These are phyloP conservation scores for Rhinichthys osculus DNA, from an alignment of 2,797 vertebrate genomes.

Conservation along the genomic window DNA sequence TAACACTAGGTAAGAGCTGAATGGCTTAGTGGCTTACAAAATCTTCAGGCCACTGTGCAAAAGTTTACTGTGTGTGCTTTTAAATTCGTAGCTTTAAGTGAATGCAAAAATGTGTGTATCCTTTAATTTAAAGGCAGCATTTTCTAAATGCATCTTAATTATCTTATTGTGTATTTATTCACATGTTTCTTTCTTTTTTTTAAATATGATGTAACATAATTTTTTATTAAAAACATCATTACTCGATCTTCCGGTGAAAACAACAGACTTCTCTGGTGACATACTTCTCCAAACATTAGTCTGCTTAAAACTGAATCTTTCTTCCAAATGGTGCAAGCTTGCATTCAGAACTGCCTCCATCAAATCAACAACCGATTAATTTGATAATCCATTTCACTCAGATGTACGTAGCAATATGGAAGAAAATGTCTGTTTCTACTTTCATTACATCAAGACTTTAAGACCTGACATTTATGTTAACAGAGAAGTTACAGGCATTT, in stretches of 20 bases:
- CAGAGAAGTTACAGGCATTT: conserved; percentile 89
- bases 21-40: background rate
- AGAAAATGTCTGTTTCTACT: background rate
- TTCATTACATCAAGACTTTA: background rate
- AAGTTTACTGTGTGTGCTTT: background rate
- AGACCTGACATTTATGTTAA: conserved; percentile 43
- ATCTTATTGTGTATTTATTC: background rate
- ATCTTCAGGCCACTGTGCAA: background rate
- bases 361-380: background rate
- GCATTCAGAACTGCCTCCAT: background rate
- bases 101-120: background rate
- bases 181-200: background rate
- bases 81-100: background rate
- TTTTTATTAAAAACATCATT: background rate
- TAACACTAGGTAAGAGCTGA: conserved; percentile 81
- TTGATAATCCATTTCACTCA: background rate
- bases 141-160: background rate
- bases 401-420: background rate
- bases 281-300: background rate
- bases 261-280: background rate
- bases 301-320: background rate
- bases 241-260: background rate
- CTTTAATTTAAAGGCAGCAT: background rate
- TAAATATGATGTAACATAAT: background rate
- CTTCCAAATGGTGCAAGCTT: background rate